phyloP scores from a whole-genome alignment of 2,888 invertebrate genomes.

The Osmoderma eremita region DNA sequence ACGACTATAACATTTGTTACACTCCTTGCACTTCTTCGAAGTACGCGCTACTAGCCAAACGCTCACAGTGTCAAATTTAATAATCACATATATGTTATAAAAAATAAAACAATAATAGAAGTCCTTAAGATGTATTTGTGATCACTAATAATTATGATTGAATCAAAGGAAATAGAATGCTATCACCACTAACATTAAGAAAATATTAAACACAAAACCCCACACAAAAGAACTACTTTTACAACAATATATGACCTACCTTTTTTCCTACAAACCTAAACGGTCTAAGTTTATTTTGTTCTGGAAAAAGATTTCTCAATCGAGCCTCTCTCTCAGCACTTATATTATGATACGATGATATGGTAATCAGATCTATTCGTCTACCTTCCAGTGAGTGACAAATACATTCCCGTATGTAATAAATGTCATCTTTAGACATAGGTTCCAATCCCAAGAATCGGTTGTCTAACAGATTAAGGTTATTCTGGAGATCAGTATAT shows the following conservation, averaged over 20 bases:
- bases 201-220: background rate
- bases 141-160: too few species aligned
- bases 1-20: too few species aligned
- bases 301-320: slow-evolving; percentile 79
- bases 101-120: too few species aligned
- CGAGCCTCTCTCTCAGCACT: slow-evolving; percentile 76
- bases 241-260: slow-evolving; percentile 61
- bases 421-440: slow-evolving; percentile 74
- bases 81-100: background rate
- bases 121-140: too few species aligned
- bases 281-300: slow-evolving; percentile 72
- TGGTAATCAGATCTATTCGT: slow-evolving; percentile 83
- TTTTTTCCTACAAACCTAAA: slow-evolving; percentile 82
- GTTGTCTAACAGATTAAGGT: slow-evolving; percentile 74
- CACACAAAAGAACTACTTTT: background rate
- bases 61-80: background rate
- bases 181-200: background rate
- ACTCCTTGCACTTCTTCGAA: too few species aligned
- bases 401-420: slow-evolving; percentile 84
- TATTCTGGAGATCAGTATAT: slow-evolving; percentile 82
- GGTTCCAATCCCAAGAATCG: slow-evolving; percentile 58
- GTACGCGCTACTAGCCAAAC: too few species aligned
- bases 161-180: too few species aligned
- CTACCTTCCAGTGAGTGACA: slow-evolving; percentile 81
- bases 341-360: slow-evolving; percentile 83